Conservation (phyloP, 2,113 vertebrate species). For the Speoplatyrhinus poulsoni region DNA sequence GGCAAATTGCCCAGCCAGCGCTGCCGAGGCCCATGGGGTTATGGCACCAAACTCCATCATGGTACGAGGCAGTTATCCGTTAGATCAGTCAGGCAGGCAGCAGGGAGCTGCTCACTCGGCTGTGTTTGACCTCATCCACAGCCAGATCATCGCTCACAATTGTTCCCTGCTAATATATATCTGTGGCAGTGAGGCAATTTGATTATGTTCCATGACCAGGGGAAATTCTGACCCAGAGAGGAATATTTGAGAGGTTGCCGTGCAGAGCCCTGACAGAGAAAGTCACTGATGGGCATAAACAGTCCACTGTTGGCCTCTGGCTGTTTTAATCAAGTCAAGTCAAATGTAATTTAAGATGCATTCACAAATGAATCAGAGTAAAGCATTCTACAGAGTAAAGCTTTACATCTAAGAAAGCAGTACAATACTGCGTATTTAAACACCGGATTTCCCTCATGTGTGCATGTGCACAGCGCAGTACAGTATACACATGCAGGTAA, state of each 20-base stretch:
- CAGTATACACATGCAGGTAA: neutral
- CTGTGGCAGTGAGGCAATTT: slow-evolving; percentile 28
- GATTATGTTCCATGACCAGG: slow-evolving; percentile 32
- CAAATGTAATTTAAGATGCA: neutral
- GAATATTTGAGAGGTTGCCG: neutral
- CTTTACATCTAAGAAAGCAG: neutral
- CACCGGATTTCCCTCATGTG: neutral
- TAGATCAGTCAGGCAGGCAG: neutral
- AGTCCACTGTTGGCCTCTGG: neutral
- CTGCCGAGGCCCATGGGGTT: neutral
- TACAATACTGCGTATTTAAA: neutral
- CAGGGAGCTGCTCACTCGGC: neutral
- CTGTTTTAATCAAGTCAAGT: neutral
- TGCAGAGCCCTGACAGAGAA: neutral
- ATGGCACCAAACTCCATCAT: slow-evolving; percentile 1
- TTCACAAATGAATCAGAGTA: neutral
- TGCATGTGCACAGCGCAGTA: neutral
- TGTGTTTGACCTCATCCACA: neutral
- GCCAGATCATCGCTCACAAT: slow-evolving; percentile 30
- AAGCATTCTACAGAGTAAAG: neutral
- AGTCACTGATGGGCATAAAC: neutral
- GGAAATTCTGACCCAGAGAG: slow-evolving; percentile 31
- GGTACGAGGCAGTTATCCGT: neutral
- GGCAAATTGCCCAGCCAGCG: neutral
- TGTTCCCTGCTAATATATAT: slow-evolving; percentile 16